Base-by-base conservation (phyloP, 2,797 vertebrate species). In the Sus cebifrons region DNA sequence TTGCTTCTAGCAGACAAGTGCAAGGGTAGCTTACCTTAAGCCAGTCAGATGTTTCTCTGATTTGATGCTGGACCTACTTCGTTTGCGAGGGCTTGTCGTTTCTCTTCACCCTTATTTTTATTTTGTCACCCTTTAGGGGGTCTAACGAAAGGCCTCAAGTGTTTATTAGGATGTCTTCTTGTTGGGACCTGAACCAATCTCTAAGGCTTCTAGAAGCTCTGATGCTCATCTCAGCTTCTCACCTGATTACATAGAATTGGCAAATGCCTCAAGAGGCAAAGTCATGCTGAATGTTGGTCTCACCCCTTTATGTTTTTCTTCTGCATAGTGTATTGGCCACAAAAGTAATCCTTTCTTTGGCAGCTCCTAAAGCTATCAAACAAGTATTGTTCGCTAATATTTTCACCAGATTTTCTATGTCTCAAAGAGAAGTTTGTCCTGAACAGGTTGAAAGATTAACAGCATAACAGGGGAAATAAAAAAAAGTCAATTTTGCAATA, bases 391-490 rank as follows among this genome's bases (percentile, higher is more conserved):
- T 60, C 40, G 25, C 36, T 56, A 74, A 74, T 88, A 74, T 68
- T 74, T 88, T 79, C 29, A 79, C 65, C 23, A 85, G 15, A 27
- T 85, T 84, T 84, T 68, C 44, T 85, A 32, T 0, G 73, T 96
- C 23, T 85, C n/a, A 40, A 40, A 32, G 29, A 93, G 52, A 73
- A 7, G 5, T 64, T 83, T 83, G 52, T 54, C 82, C 17, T 60
- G 62, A 58, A 68, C 12, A 85, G 84, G 27, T 75, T 89, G 67
- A 83, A 94, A 88, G 32, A 65, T 49, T 58, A 92, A 74, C 52
- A 86, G 7, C 86, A 17, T 64, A 60, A 44, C 23, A 75, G 6
- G 70, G 70, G 64, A 88, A 78, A 27, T 71, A 11, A 44, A 40
- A 82, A 94, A 73, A 88, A 65, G 21, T 40, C 4, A 32, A 18